Base-by-base conservation (phyloP, 2,888 invertebrate genomes). In the Lacanobia wlatinum region DNA sequence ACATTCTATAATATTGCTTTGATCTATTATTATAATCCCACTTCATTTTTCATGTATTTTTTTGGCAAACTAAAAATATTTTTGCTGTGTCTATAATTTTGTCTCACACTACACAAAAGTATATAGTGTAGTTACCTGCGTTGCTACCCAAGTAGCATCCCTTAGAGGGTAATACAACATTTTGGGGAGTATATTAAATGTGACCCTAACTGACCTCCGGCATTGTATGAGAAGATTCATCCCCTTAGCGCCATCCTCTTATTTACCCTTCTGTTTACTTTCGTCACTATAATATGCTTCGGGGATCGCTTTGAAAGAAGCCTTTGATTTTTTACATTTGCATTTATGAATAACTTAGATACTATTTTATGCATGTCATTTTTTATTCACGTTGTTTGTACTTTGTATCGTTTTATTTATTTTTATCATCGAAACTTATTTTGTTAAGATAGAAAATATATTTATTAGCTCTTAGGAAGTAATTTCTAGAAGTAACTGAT, bases 91-190 rank as follows among this genome's bases (percentile, higher is more conserved):
- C 23, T 1, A 56, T 72, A 62, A 74, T 68, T 74, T 58, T 74
- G 80, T 70, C 78, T 50, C 28, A 9, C 62, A 82, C 61, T 76
- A 23, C 50, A 84, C 67, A n/a, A 58, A 70, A 66, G 55, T 76
- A 72, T 76, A 76, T 74, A 65, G n/a, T 58, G 70, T 84, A 80
- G 78, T 84, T 87, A 89, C 87, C 86, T 89, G 87, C 71, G 73
- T 73, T 76, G 79, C 50, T 83, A 72, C 73, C 82, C 85, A 85
- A 84, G 85, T 74, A 86, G 84, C 73, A 86, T 87, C 82, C 91
- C 90, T 83, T 60, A 34, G 92, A 88, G 91, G 81, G 89, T 88
- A 86, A 91, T 90, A 89, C 87, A 88, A 89, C 88, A 89, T 89
- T 85, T 85, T 83, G 82, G 86, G 63, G 85, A 89, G 88, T 89